Evolutionary conservation across 2,797 vertebrate genomes (phyloP).

Genomic region (Hylomyscus alleni): DNA sequence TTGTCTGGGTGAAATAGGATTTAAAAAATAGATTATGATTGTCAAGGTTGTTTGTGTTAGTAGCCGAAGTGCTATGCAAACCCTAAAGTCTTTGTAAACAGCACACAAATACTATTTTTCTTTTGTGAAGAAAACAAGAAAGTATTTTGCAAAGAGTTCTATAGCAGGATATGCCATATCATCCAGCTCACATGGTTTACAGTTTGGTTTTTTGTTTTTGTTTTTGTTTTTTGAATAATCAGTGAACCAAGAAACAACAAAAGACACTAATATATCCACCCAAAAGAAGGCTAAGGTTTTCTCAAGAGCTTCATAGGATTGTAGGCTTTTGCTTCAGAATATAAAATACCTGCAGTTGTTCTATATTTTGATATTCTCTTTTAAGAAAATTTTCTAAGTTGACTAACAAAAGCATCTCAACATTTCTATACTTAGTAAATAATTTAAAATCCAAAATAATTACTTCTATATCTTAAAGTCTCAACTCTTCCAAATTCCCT

Average conservation of each 20-base stretch:
- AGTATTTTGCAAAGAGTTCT: slow-evolving; percentile 69
- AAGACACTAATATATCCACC: slow-evolving; percentile 66
- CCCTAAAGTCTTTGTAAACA: slow-evolving; percentile 85
- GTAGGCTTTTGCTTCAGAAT: slow-evolving; percentile 64
- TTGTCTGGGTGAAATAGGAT: slow-evolving; percentile 85
- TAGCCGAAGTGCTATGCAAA: slow-evolving; percentile 85
- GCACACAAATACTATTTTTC: slow-evolving; percentile 77
- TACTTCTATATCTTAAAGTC: slow-evolving; percentile 84
- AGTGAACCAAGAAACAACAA: slow-evolving; percentile 74
- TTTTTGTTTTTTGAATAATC: slow-evolving; percentile 76
- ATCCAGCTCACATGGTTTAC: slow-evolving; percentile 68
- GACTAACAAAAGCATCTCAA: slow-evolving; percentile 67
- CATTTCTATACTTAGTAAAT: slow-evolving; percentile 78
- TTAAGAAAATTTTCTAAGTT: slow-evolving; percentile 45
- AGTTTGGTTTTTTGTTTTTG: too few species aligned
- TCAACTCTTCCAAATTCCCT: slow-evolving; percentile 81
- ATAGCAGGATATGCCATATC: slow-evolving; percentile 80
- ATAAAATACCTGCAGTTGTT: slow-evolving; percentile 82
- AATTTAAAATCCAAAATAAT: slow-evolving; percentile 87
- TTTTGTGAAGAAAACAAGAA: slow-evolving; percentile 83
- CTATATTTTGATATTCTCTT: slow-evolving; percentile 79
- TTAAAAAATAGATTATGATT: slow-evolving; percentile 84
- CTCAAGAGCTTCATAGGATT: slow-evolving; percentile 79
- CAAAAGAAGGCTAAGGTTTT: slow-evolving; percentile 74
- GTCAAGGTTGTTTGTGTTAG: slow-evolving; percentile 88